Base-by-base conservation (phyloP, 2,113 vertebrate species). In the Mastomys coucha region DNA sequence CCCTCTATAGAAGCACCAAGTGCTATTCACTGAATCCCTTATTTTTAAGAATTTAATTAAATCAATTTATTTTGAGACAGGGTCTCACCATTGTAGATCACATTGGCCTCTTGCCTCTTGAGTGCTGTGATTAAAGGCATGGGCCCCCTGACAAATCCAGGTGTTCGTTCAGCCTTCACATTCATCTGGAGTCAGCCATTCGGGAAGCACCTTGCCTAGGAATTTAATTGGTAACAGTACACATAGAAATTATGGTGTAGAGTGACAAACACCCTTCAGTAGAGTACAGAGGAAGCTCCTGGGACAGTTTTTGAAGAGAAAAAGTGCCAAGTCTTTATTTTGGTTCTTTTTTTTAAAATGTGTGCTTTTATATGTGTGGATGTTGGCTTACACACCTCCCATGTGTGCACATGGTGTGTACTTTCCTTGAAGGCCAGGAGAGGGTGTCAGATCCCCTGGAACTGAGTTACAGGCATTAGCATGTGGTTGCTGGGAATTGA, bases 171-270 rank as follows among this genome's bases (percentile, higher is more conserved):
- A 0, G 12, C 33, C 3, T 75, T 11, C 8, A 45, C 17, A 26
- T 7, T 0, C 0, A 1, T 13, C 1, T 9, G 14, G 14, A 12
- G 5, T 3, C 22, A n/a, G 49, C 7, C 26, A 12, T 26, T 56
- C 67, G 1, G 2, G 0, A 2, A 49, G 3, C 0, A 22, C 77
- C 92, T 81, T 65, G 70, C 92, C 1, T 0, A 16, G 39, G 65
- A 58, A 53, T 13, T 65, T 45, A 7, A n/a, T 49, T 94, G 49
- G 58, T 77, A n/a, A 51, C 56, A 63, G 7, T 13, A 75, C 28
- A 39, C 58, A 5, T 0, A 73, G 2, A 72, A 63, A 56, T 45
- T 0, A 5, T 39, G 0, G 5, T 1, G 20, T 78, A 80, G 39
- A 31, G 5, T 88, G 63, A 81, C 72, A 69, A 33, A 91, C 22